Percentiles rank a stretch among this genome's conserved stretches.
These are phyloP conservation scores for Buphagus erythrorhynchus DNA, from an alignment of 2,797 vertebrate genomes.

Conservation along the genomic window DNA sequence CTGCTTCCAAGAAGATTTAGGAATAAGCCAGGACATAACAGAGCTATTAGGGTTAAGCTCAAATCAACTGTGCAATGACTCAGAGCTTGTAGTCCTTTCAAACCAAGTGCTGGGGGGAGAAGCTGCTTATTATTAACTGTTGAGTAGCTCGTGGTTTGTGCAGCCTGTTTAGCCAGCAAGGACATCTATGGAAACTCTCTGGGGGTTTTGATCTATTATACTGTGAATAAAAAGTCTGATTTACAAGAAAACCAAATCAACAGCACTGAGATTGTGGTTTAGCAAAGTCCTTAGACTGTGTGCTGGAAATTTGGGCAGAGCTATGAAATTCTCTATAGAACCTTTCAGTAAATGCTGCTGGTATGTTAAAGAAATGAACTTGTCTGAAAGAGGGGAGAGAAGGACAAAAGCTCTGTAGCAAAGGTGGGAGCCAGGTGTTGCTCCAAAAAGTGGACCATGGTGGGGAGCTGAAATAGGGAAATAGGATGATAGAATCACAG, in stretches of 20 bases:
- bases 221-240: neutral
- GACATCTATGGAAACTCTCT: neutral
- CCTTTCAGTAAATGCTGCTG: neutral
- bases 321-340: neutral
- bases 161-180: neutral
- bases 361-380: neutral
- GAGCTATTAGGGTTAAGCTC: constrained; percentile 62
- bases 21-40: constrained; percentile 35
- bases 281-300: neutral
- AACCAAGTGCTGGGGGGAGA: constrained; percentile 33
- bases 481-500: neutral
- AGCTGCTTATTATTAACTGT: constrained; percentile 49
- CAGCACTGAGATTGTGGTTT: neutral
- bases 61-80: constrained; percentile 59
- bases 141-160: neutral
- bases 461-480: neutral
- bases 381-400: neutral
- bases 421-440: neutral
- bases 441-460: neutral
- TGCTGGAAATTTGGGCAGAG: neutral
- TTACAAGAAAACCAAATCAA: neutral
- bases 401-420: neutral
- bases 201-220: neutral
- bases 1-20: constrained; percentile 54
- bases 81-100: constrained; percentile 56